phyloP scores from a whole-genome alignment of 2,797 vertebrate genomes.

The Acrocephalus scirpaceus region DNA sequence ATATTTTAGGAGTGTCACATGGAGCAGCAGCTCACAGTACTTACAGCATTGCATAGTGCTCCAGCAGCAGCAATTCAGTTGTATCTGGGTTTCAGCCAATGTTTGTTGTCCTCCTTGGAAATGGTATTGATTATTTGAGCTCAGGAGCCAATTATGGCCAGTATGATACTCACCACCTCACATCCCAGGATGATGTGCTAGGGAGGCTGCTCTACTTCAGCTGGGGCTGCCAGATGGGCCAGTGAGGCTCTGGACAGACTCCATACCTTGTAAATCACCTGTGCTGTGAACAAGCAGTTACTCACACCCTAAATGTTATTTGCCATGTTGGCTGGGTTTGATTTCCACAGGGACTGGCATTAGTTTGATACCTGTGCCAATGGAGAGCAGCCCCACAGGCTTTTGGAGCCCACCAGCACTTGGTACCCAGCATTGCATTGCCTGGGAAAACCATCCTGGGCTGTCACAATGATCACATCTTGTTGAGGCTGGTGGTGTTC shows the following conservation, averaged over 20 bases:
- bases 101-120: conserved; percentile 38
- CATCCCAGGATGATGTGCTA: background rate
- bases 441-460: background rate
- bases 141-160: background rate
- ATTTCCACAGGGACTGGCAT: background rate
- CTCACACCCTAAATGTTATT: background rate
- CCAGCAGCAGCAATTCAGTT: background rate
- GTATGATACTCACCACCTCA: background rate
- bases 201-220: background rate
- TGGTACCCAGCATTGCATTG: rapidly evolving
- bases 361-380: background rate
- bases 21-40: background rate
- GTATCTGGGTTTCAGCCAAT: background rate
- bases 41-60: background rate
- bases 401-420: background rate
- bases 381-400: rapidly evolving
- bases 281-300: background rate
- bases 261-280: background rate
- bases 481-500: background rate
- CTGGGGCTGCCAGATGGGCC: background rate
- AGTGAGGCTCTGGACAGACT: background rate
- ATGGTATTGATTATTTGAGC: conserved; percentile 1
- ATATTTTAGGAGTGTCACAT: background rate
- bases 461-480: background rate
- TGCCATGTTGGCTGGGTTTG: background rate